Evolutionary conservation across 2,113 vertebrate species (phyloP).

Genomic region (Archocentrus centrarchus): DNA sequence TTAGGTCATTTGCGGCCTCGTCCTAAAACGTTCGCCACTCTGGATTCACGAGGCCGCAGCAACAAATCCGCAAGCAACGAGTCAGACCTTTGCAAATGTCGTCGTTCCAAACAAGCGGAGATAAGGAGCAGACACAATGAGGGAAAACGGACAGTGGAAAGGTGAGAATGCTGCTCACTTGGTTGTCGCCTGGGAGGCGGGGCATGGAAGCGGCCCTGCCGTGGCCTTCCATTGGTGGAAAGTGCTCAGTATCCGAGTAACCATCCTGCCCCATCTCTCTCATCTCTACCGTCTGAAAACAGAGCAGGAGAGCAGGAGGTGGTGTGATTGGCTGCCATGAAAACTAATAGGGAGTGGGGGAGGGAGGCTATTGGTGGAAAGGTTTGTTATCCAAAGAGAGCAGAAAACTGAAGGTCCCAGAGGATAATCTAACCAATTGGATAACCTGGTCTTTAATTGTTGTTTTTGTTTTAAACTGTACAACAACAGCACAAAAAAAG

Average conservation of each 20-base stretch:
- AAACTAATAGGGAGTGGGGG: slow-evolving; percentile 42
- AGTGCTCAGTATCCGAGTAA: slow-evolving; percentile 93
- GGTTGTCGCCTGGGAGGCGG: slow-evolving; percentile 93
- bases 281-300: slow-evolving; percentile 94
- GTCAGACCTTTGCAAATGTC: slow-evolving; percentile 50
- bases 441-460: slow-evolving; percentile 26
- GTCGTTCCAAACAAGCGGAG: slow-evolving; percentile 31
- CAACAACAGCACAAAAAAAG: not conserved
- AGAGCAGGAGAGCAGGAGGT: slow-evolving; percentile 80
- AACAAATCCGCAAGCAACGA: slow-evolving; percentile 33
- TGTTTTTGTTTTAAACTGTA: slow-evolving; percentile 8
- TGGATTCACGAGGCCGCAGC: slow-evolving; percentile 32
- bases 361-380: slow-evolving; percentile 24
- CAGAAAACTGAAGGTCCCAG: slow-evolving; percentile 45
- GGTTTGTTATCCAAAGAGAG: slow-evolving; percentile 53
- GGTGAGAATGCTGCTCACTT: slow-evolving; percentile 90
- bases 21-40: slow-evolving; percentile 1
- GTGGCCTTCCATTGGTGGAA: slow-evolving; percentile 93
- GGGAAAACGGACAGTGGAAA: slow-evolving; percentile 57
- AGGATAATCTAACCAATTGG: slow-evolving; percentile 29
- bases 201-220: slow-evolving; percentile 96
- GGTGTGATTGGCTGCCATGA: slow-evolving; percentile 76
- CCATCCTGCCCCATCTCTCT: slow-evolving; percentile 92
- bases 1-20: not conserved
- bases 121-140: slow-evolving; percentile 50